A percentile compares a stretch with the other conserved stretches of the same genome.
These are phyloP conservation scores for Silurus asotus DNA, from an alignment of 2,113 vertebrate species.

Conservation along the genomic window DNA sequence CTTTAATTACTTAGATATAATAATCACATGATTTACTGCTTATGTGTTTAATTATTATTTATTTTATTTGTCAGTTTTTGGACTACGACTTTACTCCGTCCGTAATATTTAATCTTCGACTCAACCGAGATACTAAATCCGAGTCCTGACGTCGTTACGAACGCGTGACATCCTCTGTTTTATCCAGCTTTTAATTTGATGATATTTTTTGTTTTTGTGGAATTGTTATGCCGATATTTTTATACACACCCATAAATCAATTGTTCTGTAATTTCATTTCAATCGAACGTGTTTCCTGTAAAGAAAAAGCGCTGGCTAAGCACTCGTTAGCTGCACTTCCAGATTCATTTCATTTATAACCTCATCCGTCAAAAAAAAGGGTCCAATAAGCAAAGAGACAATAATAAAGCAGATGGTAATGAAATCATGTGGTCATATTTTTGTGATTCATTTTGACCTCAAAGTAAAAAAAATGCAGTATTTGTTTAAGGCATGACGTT, in stretches of 20 bases:
- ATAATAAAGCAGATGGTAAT: too few relatives aligned
- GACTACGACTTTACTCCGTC: not conserved
- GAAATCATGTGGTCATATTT: not conserved
- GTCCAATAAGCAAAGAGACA: not conserved
- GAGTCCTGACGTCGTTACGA: not conserved
- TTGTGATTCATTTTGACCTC: not conserved
- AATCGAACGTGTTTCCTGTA: not conserved
- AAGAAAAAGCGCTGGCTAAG: constrained; percentile 1
- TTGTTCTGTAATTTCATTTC: not conserved
- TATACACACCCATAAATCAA: not conserved
- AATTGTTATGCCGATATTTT: not conserved
- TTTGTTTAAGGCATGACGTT: too few relatives aligned
- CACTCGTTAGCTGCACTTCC: constrained; percentile 2
- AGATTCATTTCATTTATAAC: not conserved
- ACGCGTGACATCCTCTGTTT: not conserved
- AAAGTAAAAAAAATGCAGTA: not conserved
- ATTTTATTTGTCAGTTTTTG: not conserved
- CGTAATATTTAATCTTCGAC: too few relatives aligned
- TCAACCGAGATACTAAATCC: not conserved
- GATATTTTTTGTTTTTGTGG: not conserved
- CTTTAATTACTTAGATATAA: not conserved
- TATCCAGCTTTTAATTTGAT: not conserved
- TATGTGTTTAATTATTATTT: not conserved
- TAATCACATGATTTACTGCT: not conserved
- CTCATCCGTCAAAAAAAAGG: not conserved